These are phyloP conservation scores for Agapostemon virescens DNA, from an alignment of 2,888 invertebrate genomes.

Conservation along the genomic window DNA sequence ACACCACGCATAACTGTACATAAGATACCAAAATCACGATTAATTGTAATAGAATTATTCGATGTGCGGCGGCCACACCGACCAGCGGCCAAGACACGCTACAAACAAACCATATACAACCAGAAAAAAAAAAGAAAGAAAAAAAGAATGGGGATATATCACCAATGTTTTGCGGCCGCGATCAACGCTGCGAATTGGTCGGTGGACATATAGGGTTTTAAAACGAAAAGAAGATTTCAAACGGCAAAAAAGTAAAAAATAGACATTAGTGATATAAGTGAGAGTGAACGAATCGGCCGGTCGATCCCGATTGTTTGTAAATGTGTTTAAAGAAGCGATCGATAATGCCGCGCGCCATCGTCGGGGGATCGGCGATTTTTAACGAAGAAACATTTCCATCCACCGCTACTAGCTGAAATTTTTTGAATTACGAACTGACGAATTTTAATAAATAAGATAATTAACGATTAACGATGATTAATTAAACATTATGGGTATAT, in stretches of 20 bases:
- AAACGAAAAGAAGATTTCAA: slow-evolving; percentile 46
- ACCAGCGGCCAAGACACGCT: slow-evolving; percentile 55
- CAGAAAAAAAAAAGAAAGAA: not conserved
- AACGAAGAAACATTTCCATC: slow-evolving; percentile 77
- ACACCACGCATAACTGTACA: slow-evolving; percentile 68
- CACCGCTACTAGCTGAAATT: slow-evolving; percentile 72
- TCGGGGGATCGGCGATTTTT: slow-evolving; percentile 66
- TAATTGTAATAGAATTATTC: slow-evolving; percentile 75
- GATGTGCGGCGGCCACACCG: slow-evolving; percentile 70
- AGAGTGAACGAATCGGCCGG: slow-evolving; percentile 67
- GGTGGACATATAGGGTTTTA: slow-evolving; percentile 53
- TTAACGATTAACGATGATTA: slow-evolving; percentile 72
- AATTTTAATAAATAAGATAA: slow-evolving; percentile 70
- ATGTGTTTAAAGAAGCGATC: slow-evolving; percentile 66
- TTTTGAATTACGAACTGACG: slow-evolving; percentile 69
- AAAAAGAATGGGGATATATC: slow-evolving; percentile 18
- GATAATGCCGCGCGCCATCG: slow-evolving; percentile 52
- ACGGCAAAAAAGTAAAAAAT: slow-evolving; percentile 28
- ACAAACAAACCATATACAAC: slow-evolving; percentile 9
- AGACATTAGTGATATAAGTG: slow-evolving; percentile 66
- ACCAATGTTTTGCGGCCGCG: slow-evolving; percentile 41
- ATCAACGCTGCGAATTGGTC: slow-evolving; percentile 40
- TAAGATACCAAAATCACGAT: slow-evolving; percentile 74
- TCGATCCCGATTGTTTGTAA: slow-evolving; percentile 68
- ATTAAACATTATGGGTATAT: slow-evolving; percentile 71